Base-by-base conservation (phyloP, 1,140 invertebrate species). In the Arctopsyche grandis region DNA sequence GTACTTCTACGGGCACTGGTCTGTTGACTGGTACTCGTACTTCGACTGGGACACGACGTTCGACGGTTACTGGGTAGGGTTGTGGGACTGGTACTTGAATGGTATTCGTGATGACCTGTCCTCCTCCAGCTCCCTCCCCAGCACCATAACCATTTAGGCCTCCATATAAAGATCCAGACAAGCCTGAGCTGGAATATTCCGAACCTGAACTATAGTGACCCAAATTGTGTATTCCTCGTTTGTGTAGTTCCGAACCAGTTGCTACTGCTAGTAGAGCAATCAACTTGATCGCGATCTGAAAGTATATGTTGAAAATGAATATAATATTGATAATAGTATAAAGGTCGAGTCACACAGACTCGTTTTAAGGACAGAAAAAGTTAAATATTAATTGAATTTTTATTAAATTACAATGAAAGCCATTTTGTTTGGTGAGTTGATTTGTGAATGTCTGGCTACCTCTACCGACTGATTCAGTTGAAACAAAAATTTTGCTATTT, bases 241-340 rank as follows among this genome's bases (percentile, higher is more conserved):
- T 83, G 66, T 84, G 82, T 14, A 79, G 80, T 43, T 84, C 77
- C n/a, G 76, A 48, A n/a, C 69, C 73, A 19, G 74, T 74, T 44
- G 82, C 19, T 46, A 84, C 58, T n/a, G 75, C 81, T n/a, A 78
- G 43, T n/a, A 82, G 71, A n/a, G 78, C 79, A 16, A 43, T 26
- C 10, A 82, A 58, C 60, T 74, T 56, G 46, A 75, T 48, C 44
- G 74, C 79, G 38, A 44, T 80, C 81, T 82, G 58, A n/a, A 14
- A 38, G 1, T 38, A 38, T 38, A 38, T 38, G 7, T 38, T n/a
- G n/a, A 38, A 38, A 38, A 5, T 52, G 4, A 52, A 14, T 16
- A n/a, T n/a, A n/a, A n/a, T n/a, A n/a, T n/a, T n/a, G n/a, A n/a
- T n/a, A n/a, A n/a, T n/a, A n/a, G n/a, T n/a, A n/a, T n/a, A n/a